A percentile compares a stretch with the other conserved stretches of the same genome.
Evolutionary conservation across 2,797 vertebrate genomes (phyloP).

Genomic region (Gymnothorax javanicus): DNA sequence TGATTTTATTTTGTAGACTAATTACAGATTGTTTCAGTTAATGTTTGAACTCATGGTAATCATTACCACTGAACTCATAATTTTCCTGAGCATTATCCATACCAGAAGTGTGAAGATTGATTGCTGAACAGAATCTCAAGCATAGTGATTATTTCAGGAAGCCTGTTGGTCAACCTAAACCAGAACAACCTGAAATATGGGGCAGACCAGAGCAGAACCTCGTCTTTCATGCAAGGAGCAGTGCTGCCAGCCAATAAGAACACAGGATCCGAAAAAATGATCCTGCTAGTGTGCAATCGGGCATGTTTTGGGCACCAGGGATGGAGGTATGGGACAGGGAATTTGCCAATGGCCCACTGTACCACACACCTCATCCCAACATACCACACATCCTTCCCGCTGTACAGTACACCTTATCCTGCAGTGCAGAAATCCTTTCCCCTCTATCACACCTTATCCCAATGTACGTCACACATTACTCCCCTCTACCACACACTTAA

Average conservation of each 20-base stretch:
- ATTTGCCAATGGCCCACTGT: too few species aligned
- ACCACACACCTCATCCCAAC: not conserved
- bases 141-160: slow-evolving; percentile 65
- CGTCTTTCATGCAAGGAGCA: slow-evolving; percentile 79
- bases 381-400: not conserved
- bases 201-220: slow-evolving; percentile 78
- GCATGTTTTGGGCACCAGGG: slow-evolving; percentile 92
- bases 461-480: too few species aligned
- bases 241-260: slow-evolving; percentile 76
- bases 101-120: not conserved
- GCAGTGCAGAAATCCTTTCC: too few species aligned
- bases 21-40: too few species aligned
- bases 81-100: not conserved
- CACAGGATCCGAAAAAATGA: slow-evolving; percentile 80
- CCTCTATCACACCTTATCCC: too few species aligned
- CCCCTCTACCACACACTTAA: too few species aligned
- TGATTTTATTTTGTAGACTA: too few species aligned
- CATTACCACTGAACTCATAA: not conserved
- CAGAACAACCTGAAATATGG: slow-evolving; percentile 93
- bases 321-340: slow-evolving; percentile 76
- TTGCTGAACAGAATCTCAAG: not conserved
- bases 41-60: not conserved
- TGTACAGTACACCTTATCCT: not conserved
- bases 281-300: slow-evolving; percentile 92
- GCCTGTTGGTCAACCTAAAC: slow-evolving; percentile 91